Evolutionary conservation across 2,888 invertebrate genomes (phyloP).

Genomic region (Tribolium freemani): DNA sequence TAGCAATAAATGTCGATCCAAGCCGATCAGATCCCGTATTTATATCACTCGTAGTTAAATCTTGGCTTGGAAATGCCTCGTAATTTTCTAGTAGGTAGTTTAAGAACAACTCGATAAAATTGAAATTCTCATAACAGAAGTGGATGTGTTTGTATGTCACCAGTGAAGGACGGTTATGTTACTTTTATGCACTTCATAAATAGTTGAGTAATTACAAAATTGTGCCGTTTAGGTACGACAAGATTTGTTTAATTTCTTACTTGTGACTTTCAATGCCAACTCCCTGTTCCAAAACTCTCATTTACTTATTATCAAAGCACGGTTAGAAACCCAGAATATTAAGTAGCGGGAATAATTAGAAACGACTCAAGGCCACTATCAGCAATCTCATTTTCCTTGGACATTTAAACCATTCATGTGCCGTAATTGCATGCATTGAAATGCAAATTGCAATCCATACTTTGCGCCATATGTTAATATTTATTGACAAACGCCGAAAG

Average conservation of each 20-base stretch:
- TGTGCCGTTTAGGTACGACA: background rate
- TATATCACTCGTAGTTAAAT: background rate
- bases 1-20: background rate
- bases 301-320: background rate
- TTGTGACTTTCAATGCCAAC: background rate
- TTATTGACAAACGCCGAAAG: constrained; percentile 2
- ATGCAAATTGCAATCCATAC: background rate
- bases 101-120: background rate
- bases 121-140: background rate
- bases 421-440: background rate
- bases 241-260: background rate
- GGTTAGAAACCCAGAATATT: background rate
- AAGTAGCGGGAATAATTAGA: background rate
- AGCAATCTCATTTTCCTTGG: background rate
- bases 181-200: background rate
- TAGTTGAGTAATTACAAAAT: background rate
- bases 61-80: too few relatives aligned
- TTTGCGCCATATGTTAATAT: constrained; percentile 1
- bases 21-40: background rate
- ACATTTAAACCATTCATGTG: background rate
- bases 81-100: background rate
- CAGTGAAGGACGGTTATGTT: background rate
- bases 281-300: background rate
- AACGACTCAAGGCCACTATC: background rate
- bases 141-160: background rate